These are phyloP conservation scores for Palloptera scutellata DNA, from an alignment of 2,888 invertebrate genomes.

Conservation along the genomic window DNA sequence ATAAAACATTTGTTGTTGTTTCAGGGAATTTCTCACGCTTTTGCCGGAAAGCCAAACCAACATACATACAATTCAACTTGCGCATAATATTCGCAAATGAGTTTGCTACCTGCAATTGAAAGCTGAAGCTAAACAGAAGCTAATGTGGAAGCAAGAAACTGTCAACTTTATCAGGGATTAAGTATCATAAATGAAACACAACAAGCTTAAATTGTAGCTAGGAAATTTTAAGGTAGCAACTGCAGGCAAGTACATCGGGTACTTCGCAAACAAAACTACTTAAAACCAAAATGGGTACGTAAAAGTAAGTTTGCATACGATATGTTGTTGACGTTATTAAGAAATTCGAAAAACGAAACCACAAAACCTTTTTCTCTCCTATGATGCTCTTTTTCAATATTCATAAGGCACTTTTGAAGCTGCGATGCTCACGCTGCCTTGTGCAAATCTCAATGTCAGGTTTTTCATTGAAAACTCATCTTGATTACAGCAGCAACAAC, in stretches of 20 bases:
- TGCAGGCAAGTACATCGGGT: neutral
- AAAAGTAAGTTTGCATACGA: neutral
- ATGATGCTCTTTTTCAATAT: slow-evolving; percentile 9
- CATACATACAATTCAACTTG: slow-evolving; percentile 6
- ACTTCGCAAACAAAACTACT: neutral
- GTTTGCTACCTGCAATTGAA: neutral
- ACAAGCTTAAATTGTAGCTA: neutral
- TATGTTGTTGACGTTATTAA: neutral
- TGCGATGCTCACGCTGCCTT: neutral
- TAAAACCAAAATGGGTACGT: neutral
- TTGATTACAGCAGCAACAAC: slow-evolving; percentile 8
- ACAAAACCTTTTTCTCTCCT: too few relatives aligned
- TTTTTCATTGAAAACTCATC: slow-evolving; percentile 7
- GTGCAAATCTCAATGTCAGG: slow-evolving; percentile 13
- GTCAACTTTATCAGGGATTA: slow-evolving; percentile 29
- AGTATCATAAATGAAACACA: slow-evolving; percentile 4
- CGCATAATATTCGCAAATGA: neutral
- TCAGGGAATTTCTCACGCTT: slow-evolving; percentile 27
- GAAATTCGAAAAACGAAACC: neutral
- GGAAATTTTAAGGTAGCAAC: neutral
- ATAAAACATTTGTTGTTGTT: neutral
- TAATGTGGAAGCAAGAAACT: slow-evolving; percentile 31
- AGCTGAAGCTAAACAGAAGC: neutral
- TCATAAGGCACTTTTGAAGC: slow-evolving; percentile 7
- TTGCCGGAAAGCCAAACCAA: neutral